Base-by-base conservation (phyloP, 2,797 vertebrate genomes). In the Tapera naevia region DNA sequence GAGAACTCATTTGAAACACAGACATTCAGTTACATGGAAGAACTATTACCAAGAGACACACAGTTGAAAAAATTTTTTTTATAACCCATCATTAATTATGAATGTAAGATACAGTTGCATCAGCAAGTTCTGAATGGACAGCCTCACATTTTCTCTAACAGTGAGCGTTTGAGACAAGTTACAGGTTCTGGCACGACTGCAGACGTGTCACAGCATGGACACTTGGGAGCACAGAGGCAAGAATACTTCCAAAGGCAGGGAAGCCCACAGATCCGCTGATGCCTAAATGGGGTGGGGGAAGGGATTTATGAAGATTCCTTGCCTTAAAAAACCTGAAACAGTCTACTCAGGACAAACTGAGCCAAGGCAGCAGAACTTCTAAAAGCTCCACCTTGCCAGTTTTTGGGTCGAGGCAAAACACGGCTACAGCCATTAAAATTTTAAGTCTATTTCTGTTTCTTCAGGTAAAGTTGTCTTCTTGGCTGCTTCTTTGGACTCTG, bases 361-460 rank as follows among this genome's bases (percentile, higher is more conserved):
- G 30, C 15, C 43, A 86, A 48, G 37, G 57, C 48, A 86, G 58
- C 35, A 78, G 51, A 83, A 53, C 21, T 41, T 35, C 15, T 0
- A 35, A 50, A 74, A 89, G 14, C 30, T 79, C 25, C 51, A 75
- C 27, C 45, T 81, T 9, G 2, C 13, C 18, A 17, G 14, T 13
- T 89, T 69, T 39, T 51, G 35, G 75, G 28, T 3, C 67, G 64
- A 91, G 28, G 27, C 60, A 84, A 88, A 88, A 67, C 32, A 60
- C 2, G 18, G n/a, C 81, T 71, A 74, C 12, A 78, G 25, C 11
- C 33, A 39, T 17, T 14, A 61, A 35, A 48, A 69, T 6, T 46
- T 75, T 79, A 86, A n/a, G 56, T 81, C 81, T 96, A 18, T 71
- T 94, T 78, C 83, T 93, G 70, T 94, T 97, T 94, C 79, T 97